Conservation (phyloP, 2,113 vertebrate species). For the Pipa parva region DNA sequence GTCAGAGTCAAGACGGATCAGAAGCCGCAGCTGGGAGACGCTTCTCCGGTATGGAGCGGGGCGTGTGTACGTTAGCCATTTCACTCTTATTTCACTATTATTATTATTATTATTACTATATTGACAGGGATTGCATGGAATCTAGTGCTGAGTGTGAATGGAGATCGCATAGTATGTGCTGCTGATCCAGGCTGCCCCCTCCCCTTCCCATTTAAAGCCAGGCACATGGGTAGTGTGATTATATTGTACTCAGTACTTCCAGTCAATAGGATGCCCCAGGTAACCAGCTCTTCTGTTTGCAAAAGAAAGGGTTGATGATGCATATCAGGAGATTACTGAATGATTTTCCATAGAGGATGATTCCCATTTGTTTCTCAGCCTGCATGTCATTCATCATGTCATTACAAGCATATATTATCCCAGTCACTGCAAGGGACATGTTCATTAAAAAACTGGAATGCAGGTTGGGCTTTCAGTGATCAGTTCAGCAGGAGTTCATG, state of each 20-base stretch:
- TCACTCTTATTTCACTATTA: constrained; percentile 71
- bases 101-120: neutral
- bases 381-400: constrained; percentile 16
- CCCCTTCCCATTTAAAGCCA: too few species aligned
- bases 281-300: neutral
- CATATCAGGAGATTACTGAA: neutral
- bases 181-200: neutral
- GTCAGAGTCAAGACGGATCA: constrained; percentile 76
- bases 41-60: constrained; percentile 98
- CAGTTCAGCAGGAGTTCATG: neutral
- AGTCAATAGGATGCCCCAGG: neutral
- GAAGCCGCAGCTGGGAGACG: constrained; percentile 90
- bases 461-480: neutral
- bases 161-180: too few species aligned
- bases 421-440: neutral
- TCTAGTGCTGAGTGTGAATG: too few species aligned
- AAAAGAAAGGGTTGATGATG: neutral
- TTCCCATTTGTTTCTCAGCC: constrained; percentile 11
- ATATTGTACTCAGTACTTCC: neutral
- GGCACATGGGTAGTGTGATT: neutral
- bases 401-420: neutral
- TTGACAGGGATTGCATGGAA: neutral
- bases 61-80: constrained; percentile 93
- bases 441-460: neutral
- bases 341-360: neutral